These are phyloP conservation scores for Helicolenus hilgendorfi DNA, from an alignment of 2,797 vertebrate genomes.

Conservation along the genomic window DNA sequence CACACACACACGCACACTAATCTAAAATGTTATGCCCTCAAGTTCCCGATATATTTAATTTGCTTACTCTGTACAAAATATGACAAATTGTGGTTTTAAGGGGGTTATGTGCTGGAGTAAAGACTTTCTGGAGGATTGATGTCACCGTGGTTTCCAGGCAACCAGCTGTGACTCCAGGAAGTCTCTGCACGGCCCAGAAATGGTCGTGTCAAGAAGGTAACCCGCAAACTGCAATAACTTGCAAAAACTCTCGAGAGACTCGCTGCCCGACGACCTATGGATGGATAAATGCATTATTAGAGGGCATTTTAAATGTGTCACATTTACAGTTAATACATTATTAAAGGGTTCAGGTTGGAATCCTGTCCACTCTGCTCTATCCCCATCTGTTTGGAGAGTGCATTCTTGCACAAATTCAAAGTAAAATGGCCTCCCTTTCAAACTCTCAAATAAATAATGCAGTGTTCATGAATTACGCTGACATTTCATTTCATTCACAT, in stretches of 20 bases:
- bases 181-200: not conserved
- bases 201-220: too few species aligned
- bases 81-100: not conserved
- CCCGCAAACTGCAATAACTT: too few species aligned
- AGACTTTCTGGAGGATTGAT: not conserved
- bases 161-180: not conserved
- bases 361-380: slow-evolving; percentile 14
- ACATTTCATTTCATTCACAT: slow-evolving; percentile 56
- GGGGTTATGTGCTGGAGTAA: not conserved
- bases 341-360: slow-evolving; percentile 30
- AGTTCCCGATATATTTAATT: not conserved
- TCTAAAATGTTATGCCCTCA: too few species aligned
- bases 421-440: slow-evolving; percentile 26
- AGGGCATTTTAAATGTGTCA: slow-evolving; percentile 9
- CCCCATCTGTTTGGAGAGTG: slow-evolving; percentile 34
- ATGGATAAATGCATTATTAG: slow-evolving; percentile 1
- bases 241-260: too few species aligned
- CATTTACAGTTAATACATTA: slow-evolving; percentile 45
- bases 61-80: not conserved
- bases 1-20: too few species aligned
- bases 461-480: slow-evolving; percentile 57
- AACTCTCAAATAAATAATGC: slow-evolving; percentile 75
- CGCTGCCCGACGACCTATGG: too few species aligned
- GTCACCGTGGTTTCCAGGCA: not conserved
- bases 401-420: slow-evolving; percentile 48